Conservation (phyloP, 2,888 invertebrate genomes). For the Ochropleura leucogaster region DNA sequence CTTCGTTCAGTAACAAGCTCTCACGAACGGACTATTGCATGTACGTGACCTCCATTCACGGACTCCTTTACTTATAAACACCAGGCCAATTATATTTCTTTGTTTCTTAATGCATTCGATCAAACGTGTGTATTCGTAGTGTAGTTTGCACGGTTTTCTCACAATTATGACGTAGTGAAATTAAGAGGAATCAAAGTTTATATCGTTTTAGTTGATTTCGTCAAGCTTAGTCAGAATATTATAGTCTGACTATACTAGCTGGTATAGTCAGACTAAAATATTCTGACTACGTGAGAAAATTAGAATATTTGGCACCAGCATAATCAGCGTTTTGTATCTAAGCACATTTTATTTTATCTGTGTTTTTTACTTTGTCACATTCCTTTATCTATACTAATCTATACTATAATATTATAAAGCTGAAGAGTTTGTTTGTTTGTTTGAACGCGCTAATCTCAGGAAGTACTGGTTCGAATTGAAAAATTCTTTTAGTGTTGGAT, state of each 20-base stretch:
- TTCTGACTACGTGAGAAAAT: not conserved
- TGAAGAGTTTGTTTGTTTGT: no score
- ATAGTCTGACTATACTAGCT: no score
- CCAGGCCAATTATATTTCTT: conserved; percentile 48
- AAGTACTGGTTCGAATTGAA: no score
- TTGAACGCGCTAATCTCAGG: no score
- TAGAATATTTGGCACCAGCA: not conserved
- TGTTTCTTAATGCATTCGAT: conserved; percentile 43
- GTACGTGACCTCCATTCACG: conserved; percentile 62
- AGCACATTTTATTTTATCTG: not conserved
- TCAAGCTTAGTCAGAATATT: not conserved
- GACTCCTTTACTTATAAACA: conserved; percentile 48
- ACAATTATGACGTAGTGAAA: not conserved
- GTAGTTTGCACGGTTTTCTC: not conserved
- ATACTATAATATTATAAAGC: no score
- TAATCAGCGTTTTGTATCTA: not conserved
- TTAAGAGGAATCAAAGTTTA: not conserved
- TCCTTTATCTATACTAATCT: no score
- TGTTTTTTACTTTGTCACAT: not conserved
- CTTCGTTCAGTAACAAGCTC: conserved; percentile 52
- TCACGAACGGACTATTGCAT: conserved; percentile 42
- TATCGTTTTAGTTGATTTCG: not conserved
- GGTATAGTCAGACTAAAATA: no score
- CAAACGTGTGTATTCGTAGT: conserved; percentile 10
- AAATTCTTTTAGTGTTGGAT: no score